These are phyloP conservation scores for Drosophila leonis DNA, from an alignment of 2,888 invertebrate genomes.

Conservation along the genomic window DNA sequence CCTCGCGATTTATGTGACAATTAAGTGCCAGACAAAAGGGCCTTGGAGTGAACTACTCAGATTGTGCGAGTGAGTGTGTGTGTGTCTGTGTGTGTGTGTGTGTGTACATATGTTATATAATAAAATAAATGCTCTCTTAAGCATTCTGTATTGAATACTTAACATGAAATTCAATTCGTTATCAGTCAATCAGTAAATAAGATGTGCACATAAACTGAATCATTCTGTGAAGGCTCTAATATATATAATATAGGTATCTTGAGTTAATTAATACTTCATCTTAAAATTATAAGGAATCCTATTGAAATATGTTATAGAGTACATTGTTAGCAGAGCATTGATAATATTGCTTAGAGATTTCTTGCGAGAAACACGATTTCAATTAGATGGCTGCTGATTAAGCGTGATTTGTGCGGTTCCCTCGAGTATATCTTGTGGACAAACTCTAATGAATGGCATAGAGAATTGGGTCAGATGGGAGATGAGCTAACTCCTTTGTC, in stretches of 20 bases:
- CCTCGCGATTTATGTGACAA: conserved; percentile 42
- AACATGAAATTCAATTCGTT: not conserved
- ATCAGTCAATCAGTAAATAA: not conserved
- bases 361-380: conserved; percentile 1
- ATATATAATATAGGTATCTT: not conserved
- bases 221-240: not conserved
- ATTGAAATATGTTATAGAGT: not conserved
- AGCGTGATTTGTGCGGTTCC: conserved; percentile 15
- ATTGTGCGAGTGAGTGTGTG: not conserved
- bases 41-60: not conserved
- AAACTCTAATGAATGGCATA: conserved; percentile 29
- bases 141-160: not conserved
- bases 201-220: not conserved
- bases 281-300: not conserved
- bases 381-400: conserved; percentile 21
- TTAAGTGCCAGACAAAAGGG: conserved; percentile 28
- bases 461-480: conserved; percentile 56
- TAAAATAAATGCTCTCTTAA: conserved; percentile 2
- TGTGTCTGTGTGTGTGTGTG: conserved; percentile 1
- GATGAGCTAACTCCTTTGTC: conserved; percentile 24
- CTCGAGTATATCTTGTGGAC: conserved; percentile 8
- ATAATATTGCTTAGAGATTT: not conserved
- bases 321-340: not conserved
- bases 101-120: not conserved
- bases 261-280: not conserved